Base-by-base conservation (phyloP, 2,888 invertebrate species). In the Diplazon laetatorius region DNA sequence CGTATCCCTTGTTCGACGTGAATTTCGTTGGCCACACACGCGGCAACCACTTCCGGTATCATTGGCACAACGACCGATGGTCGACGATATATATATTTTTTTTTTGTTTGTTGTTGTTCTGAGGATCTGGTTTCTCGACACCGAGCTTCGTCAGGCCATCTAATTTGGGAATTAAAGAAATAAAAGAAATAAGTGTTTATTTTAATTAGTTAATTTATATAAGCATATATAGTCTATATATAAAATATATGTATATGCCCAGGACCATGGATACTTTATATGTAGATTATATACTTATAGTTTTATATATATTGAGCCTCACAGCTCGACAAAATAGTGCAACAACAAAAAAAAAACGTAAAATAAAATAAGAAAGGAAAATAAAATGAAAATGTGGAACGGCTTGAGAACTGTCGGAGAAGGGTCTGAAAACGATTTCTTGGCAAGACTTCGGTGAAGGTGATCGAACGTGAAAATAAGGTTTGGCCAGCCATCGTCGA, bases 1-100 rank as follows among this genome's bases (percentile, higher is more conserved):
- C 80, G 82, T n/a, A 81, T 82, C 78, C 77, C 57, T 37, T 18
- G 10, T 37, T 18, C 74, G 77, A 71, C 66, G 76, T 46, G 71
- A 30, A 76, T 74, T 55, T 68, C 46, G 63, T 62, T 72, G 25
- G 20, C 62, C 48, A 10, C 39, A 42, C 22, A 62, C 25, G 48
- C 62, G n/a, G n/a, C 6, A 30, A 30, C 30, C 42, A 42, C 71
- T 71, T 71, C 71, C 71, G 71, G 60, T 62, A 52, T 71, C 50
- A 62, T 52, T 62, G 16, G 44, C 60, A 55, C 70, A 37, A 48
- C n/a, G n/a, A n/a, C n/a, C n/a, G n/a, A n/a, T n/a, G 48, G 20
- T 42, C 16, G 39, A 25, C 20, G 39, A n/a, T n/a, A n/a, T n/a
- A n/a, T n/a, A n/a, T n/a, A n/a, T n/a, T n/a, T n/a, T n/a, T n/a